Conservation (phyloP, 1,140 invertebrate species). For the Drosophila mojavensis region DNA sequence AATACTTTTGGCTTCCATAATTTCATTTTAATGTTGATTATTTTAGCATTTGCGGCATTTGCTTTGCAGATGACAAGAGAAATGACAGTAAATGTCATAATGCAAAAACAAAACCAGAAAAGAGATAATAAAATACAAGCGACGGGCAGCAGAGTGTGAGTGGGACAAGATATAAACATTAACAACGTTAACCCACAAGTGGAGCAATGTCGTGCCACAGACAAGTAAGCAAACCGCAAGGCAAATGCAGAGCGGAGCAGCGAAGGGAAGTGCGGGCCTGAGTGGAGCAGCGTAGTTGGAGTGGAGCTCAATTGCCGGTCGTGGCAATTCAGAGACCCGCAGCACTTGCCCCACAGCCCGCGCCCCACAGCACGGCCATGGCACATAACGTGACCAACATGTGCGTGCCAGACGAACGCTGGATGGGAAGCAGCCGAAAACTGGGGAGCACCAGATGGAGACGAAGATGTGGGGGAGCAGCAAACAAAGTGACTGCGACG, state of each 20-base stretch:
- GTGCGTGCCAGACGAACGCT: constrained; percentile 52
- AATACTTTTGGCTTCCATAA: constrained; percentile 55
- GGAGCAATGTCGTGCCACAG: constrained; percentile 76
- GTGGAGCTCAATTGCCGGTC: constrained; percentile 6
- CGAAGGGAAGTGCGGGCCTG: background rate
- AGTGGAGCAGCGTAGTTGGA: background rate
- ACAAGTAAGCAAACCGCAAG: constrained; percentile 63
- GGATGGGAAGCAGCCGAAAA: constrained; percentile 23
- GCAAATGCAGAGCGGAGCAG: constrained; percentile 1
- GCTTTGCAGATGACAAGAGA: constrained; percentile 46
- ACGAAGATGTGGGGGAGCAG: constrained; percentile 3
- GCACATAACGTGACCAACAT: constrained; percentile 70
- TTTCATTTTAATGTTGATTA: constrained; percentile 72
- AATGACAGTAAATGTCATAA: constrained; percentile 73
- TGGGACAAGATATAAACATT: constrained; percentile 36
- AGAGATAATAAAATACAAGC: background rate
- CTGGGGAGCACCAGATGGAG: background rate
- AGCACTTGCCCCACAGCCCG: background rate
- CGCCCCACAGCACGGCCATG: background rate
- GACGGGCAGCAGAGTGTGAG: too few relatives aligned
- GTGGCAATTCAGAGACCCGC: constrained; percentile 25
- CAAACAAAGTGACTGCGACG: constrained; percentile 68
- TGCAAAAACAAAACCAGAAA: constrained; percentile 5
- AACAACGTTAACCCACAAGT: constrained; percentile 66
- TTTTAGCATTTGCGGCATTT: constrained; percentile 59